Evolutionary conservation across 1,140 invertebrate genomes (phyloP).

Genomic region (Drosophila triauraria): DNA sequence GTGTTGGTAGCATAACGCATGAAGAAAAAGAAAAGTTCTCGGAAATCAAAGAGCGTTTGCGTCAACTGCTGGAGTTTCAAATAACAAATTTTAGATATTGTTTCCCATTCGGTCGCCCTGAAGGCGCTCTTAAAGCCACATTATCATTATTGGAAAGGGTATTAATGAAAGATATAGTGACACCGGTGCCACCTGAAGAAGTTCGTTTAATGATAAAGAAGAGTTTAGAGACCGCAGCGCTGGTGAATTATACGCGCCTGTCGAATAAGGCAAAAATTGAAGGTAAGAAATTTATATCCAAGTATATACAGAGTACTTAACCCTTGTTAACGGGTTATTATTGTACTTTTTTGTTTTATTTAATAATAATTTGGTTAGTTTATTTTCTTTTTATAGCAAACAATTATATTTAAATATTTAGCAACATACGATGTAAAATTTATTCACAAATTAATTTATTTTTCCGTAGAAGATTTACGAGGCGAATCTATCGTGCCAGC

Average conservation of each 20-base stretch:
- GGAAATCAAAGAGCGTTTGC: conserved; percentile 97
- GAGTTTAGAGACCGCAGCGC: conserved; percentile 98
- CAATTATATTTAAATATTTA: too few species aligned
- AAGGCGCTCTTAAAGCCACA: conserved; percentile 98
- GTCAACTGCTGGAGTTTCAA: conserved; percentile 97
- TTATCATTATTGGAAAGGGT: conserved; percentile 98
- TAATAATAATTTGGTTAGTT: too few species aligned
- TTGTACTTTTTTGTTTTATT: conserved; percentile 9
- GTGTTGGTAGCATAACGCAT: conserved; percentile 98
- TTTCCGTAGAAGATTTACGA: conserved; percentile 90
- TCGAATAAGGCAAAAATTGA: conserved; percentile 99
- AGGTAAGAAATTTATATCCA: conserved; percentile 87
- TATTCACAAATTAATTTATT: neutral
- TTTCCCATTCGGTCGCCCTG: conserved; percentile 99
- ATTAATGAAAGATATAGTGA: conserved; percentile 99
- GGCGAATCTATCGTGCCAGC: conserved; percentile 93
- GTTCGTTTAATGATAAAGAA: conserved; percentile 98
- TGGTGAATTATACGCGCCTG: conserved; percentile 98
- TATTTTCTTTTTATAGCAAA: too few species aligned
- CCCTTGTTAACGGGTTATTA: neutral
- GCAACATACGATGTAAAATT: neutral
- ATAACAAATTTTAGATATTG: conserved; percentile 99
- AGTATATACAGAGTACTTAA: too few species aligned
- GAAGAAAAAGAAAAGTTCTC: conserved; percentile 99
- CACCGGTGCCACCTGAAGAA: conserved; percentile 98